Evolutionary conservation across 2,888 invertebrate species (phyloP).

Genomic region (Euplagia quadripunctaria): DNA sequence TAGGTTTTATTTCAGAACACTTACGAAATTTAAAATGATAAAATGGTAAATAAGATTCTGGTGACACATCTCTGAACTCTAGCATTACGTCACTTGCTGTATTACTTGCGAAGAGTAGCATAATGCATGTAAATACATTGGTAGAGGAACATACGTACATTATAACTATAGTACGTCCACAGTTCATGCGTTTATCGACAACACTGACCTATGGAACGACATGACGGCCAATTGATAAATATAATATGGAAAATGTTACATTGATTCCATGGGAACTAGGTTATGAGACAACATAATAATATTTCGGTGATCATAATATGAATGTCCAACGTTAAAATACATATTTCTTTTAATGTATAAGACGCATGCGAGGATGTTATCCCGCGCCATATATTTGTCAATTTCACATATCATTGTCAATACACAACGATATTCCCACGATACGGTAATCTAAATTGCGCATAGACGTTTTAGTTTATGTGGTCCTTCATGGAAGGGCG

Average conservation of each 20-base stretch:
- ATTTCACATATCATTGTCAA: constrained; percentile 66
- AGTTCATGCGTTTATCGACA: constrained; percentile 69
- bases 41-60: constrained; percentile 24
- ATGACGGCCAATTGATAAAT: constrained; percentile 64
- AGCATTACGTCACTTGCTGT: constrained; percentile 44
- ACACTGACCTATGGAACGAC: constrained; percentile 70
- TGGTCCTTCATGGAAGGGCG: constrained; percentile 58
- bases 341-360: constrained; percentile 43
- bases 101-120: constrained; percentile 39
- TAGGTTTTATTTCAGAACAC: constrained; percentile 29
- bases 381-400: constrained; percentile 59
- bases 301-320: constrained; percentile 52
- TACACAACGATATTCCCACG: constrained; percentile 63
- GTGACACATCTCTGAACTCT: constrained; percentile 45
- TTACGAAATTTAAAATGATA: constrained; percentile 40
- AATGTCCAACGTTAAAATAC: constrained; percentile 52
- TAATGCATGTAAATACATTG: constrained; percentile 47
- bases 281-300: constrained; percentile 60
- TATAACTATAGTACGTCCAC: constrained; percentile 23
- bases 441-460: constrained; percentile 62
- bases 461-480: constrained; percentile 57
- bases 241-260: constrained; percentile 74
- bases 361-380: constrained; percentile 46
- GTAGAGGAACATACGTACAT: background rate
- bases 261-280: constrained; percentile 72